These are phyloP conservation scores for Junco hyemalis DNA, from an alignment of 2,113 vertebrate species.

Conservation along the genomic window DNA sequence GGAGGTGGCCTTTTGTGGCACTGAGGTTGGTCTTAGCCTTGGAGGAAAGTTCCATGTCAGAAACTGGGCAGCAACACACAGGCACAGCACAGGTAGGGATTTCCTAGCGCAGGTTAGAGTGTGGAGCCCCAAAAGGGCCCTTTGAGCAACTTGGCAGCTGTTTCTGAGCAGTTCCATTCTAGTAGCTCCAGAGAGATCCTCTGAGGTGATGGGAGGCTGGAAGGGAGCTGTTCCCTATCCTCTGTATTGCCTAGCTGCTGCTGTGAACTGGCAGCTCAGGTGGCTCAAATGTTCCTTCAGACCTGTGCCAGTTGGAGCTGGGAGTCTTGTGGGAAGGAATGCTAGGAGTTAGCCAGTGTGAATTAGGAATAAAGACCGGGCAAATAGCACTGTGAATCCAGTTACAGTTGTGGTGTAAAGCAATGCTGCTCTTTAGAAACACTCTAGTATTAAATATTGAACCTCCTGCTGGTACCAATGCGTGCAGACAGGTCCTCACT, in stretches of 20 bases:
- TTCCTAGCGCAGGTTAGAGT: neutral
- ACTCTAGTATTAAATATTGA: neutral
- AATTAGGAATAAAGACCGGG: neutral
- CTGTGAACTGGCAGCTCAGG: neutral
- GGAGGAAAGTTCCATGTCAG: neutral
- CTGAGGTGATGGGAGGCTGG: neutral
- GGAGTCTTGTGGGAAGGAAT: neutral
- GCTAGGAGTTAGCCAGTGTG: neutral
- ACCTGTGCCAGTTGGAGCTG: neutral
- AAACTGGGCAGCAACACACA: neutral
- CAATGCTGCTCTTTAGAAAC: neutral
- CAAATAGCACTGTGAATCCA: slow-evolving; percentile 43
- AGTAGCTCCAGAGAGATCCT: neutral
- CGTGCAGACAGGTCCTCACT: neutral
- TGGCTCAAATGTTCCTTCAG: neutral
- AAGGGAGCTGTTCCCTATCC: neutral
- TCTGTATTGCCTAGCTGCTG: neutral
- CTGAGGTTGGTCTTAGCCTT: neutral
- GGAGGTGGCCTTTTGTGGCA: neutral
- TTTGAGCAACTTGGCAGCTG: neutral
- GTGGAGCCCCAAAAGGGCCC: neutral
- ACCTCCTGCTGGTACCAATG: neutral
- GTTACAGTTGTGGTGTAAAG: neutral
- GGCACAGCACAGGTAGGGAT: neutral
- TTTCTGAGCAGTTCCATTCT: neutral